Evolutionary conservation across 2,113 vertebrate genomes (phyloP).

Genomic region (Vulpes ferrilata): DNA sequence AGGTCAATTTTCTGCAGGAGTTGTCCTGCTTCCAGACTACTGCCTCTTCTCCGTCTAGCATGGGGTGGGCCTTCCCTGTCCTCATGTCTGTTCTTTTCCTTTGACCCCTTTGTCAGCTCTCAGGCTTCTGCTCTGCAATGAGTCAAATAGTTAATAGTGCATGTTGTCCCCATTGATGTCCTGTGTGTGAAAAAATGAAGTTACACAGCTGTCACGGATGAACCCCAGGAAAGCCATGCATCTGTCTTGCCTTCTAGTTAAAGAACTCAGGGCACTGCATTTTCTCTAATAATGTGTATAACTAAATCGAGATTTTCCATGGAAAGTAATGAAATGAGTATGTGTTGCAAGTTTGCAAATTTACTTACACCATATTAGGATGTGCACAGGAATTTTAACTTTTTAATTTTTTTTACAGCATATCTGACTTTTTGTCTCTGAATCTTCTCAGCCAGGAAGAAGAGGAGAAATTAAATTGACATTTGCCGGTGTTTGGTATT

Average conservation of each 20-base stretch:
- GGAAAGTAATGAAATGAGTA: slow-evolving; percentile 47
- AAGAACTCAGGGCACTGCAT: not conserved
- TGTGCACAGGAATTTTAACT: not conserved
- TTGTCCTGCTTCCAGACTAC: not conserved
- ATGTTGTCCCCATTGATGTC: not conserved
- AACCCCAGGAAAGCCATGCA: not conserved
- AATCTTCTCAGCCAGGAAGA: not conserved
- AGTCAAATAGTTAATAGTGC: not conserved
- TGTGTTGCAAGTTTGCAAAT: not conserved
- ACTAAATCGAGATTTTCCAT: slow-evolving; percentile 21
- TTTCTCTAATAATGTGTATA: slow-evolving; percentile 2
- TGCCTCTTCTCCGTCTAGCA: not conserved
- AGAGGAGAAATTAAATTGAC: not conserved
- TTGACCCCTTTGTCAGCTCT: not conserved
- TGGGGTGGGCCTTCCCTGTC: not conserved
- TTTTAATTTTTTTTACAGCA: not conserved
- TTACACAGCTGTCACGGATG: not conserved
- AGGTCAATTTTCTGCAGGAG: not conserved
- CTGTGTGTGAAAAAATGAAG: not conserved
- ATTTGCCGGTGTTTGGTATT: not conserved
- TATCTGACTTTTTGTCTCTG: slow-evolving; percentile 1
- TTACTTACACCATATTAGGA: not conserved
- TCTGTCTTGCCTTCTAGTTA: not conserved
- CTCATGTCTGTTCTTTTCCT: not conserved
- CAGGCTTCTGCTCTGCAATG: not conserved